Evolutionary conservation across 2,797 vertebrate species (phyloP).

Genomic region (Chelidonichthys spinosus): DNA sequence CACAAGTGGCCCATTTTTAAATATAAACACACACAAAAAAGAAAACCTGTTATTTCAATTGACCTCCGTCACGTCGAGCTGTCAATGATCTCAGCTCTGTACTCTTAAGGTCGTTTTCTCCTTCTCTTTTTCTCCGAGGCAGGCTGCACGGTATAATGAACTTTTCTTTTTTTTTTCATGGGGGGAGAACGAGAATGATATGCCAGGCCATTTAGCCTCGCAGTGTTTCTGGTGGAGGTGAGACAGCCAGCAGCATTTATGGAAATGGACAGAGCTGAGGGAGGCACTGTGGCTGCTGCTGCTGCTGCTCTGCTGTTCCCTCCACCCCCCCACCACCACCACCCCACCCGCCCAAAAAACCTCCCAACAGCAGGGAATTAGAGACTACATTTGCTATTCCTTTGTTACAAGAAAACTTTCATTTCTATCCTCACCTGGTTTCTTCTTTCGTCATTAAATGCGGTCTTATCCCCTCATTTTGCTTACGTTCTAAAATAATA

Average conservation of each 20-base stretch:
- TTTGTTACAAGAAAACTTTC: conserved; percentile 72
- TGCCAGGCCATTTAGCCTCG: conserved; percentile 86
- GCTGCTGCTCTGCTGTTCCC: conserved; percentile 57
- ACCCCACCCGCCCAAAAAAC: conserved; percentile 20
- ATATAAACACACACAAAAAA: conserved; percentile 85
- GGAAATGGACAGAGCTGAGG: conserved; percentile 86
- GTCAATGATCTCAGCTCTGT: conserved; percentile 89
- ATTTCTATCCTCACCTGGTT: conserved; percentile 57
- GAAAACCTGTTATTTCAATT: conserved; percentile 90
- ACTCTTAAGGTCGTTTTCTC: conserved; percentile 76
- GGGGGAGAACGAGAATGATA: conserved; percentile 76
- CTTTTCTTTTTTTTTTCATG: conserved; percentile 75
- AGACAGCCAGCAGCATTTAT: conserved; percentile 90
- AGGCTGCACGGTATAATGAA: conserved; percentile 86
- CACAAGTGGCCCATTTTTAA: conserved; percentile 86
- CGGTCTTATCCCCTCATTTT: conserved; percentile 44
- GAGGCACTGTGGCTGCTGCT: conserved; percentile 72
- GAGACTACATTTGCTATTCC: conserved; percentile 62
- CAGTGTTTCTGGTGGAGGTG: conserved; percentile 83
- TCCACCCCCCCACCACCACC: conserved; percentile 6
- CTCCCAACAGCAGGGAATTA: conserved; percentile 70
- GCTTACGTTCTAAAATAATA: conserved; percentile 47
- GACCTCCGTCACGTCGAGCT: conserved; percentile 90
- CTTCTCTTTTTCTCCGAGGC: conserved; percentile 78
- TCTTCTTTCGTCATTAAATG: conserved; percentile 69